phyloP scores from a whole-genome alignment of 64 coral and sea anemone genomes.

The Montipora foliosa region DNA sequence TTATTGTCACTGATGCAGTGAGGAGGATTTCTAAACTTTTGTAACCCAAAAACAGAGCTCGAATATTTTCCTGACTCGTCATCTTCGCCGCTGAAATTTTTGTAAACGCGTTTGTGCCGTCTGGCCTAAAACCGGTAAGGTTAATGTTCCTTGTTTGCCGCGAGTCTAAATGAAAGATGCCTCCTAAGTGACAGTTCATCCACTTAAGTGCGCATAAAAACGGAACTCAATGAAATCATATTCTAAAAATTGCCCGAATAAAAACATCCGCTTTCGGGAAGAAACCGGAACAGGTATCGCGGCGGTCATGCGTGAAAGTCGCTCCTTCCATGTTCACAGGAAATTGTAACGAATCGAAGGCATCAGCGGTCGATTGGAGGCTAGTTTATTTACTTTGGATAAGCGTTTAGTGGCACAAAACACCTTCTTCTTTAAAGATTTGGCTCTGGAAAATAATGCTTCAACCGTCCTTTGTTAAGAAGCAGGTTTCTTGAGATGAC shows the following conservation, averaged over 20 bases:
- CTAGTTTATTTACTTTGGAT: not conserved
- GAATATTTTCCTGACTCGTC: not conserved
- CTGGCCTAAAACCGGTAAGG: not conserved
- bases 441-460: no score
- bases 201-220: not conserved
- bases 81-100: conserved; percentile 1
- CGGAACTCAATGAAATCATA: not conserved
- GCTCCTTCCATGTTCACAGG: not conserved
- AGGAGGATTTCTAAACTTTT: conserved; percentile 58
- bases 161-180: no score
- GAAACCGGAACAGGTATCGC: not conserved
- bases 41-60: conserved; percentile 1
- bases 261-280: not conserved
- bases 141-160: conserved; percentile 31
- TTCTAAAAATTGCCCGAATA: conserved; percentile 5
- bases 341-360: not conserved
- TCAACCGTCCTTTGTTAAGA: no score
- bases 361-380: not conserved
- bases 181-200: not conserved
- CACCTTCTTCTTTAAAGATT: no score
- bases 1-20: conserved; percentile 47
- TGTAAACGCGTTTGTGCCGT: not conserved
- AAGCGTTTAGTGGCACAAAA: not conserved
- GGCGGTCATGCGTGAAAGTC: not conserved
- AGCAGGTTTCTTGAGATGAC: no score